These are phyloP conservation scores for Martes flavigula DNA, from an alignment of 2,797 vertebrate species.

Conservation along the genomic window DNA sequence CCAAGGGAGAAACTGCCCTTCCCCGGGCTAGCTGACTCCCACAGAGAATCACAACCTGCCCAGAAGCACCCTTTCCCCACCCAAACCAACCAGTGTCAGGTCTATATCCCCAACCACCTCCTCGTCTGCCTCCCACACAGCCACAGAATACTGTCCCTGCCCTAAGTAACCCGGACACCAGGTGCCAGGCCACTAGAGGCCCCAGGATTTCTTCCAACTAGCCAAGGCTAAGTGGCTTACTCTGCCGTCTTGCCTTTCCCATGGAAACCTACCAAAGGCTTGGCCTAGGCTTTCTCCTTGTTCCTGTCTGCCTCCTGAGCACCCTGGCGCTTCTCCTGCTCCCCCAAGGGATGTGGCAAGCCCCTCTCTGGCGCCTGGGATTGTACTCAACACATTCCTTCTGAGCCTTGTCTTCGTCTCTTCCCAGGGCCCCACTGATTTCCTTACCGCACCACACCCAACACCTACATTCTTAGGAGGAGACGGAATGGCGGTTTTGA, in stretches of 20 bases:
- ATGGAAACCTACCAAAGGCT: background rate
- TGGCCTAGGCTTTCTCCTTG: background rate
- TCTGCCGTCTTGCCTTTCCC: background rate
- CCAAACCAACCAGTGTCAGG: background rate
- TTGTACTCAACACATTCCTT: background rate
- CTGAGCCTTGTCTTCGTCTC: background rate
- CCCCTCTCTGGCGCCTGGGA: background rate
- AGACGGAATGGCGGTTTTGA: background rate
- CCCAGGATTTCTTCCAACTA: fast-evolving
- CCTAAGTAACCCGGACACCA: background rate
- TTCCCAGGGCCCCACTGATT: background rate
- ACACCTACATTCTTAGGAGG: background rate
- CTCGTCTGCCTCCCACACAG: background rate
- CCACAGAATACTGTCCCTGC: background rate
- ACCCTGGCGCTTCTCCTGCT: fast-evolving
- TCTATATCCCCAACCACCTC: background rate
- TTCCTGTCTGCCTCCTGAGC: background rate
- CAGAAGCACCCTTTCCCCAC: background rate
- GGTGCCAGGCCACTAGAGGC: background rate
- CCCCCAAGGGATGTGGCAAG: background rate
- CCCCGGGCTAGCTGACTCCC: background rate
- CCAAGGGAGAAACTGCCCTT: background rate
- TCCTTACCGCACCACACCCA: background rate
- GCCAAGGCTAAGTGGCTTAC: background rate
- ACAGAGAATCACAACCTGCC: background rate